Base-by-base conservation (phyloP, 2,888 invertebrate genomes). In the Cheilosia variabilis region DNA sequence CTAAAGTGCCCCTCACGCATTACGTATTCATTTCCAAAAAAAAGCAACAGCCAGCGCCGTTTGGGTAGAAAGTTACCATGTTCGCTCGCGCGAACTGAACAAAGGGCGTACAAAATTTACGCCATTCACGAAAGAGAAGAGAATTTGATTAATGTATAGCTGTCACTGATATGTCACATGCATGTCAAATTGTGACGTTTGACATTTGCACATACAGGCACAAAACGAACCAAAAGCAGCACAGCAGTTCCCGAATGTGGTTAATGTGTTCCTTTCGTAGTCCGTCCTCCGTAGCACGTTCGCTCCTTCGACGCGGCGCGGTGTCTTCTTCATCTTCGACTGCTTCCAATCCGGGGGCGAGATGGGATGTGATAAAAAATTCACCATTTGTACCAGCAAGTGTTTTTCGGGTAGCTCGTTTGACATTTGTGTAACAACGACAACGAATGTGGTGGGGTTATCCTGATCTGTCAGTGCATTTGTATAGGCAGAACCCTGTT, bases 121-220 rank as follows among this genome's bases (percentile, higher is more conserved):
- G 87, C 88, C 87, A 88, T 88, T 88, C 87, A 87, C 86, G 77
- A 82, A 87, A 88, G 89, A 89, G 90, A 91, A 89, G 91, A 89
- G 91, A 91, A 91, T 92, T 92, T 92, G 92, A 92, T 92, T 92
- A 92, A 92, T 92, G 92, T 92, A 91, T 90, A 91, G 91, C 92
- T 92, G 92, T 92, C 92, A 92, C 92, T 92, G 92, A 92, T 92
- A 92, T 92, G 92, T 92, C 92, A 92, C 92, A 92, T 90, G 92
- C 92, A 92, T 91, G 92, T 92, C 92, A 92, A 92, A 91, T 90
- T 90, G 89, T 92, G 92, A 92, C 92, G 91, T 92, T 92, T 92
- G 92, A 92, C 92, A 92, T 92, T 92, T 91, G 87, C 87, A 87
- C 86, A 81, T 79, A 79, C 84, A 84, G 79, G 65, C 75, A 83